Evolutionary conservation across 2,113 vertebrate species (phyloP), one percentile per base, ranked within the genome.

Genomic region (Drymodes brunneopygia): DNA sequence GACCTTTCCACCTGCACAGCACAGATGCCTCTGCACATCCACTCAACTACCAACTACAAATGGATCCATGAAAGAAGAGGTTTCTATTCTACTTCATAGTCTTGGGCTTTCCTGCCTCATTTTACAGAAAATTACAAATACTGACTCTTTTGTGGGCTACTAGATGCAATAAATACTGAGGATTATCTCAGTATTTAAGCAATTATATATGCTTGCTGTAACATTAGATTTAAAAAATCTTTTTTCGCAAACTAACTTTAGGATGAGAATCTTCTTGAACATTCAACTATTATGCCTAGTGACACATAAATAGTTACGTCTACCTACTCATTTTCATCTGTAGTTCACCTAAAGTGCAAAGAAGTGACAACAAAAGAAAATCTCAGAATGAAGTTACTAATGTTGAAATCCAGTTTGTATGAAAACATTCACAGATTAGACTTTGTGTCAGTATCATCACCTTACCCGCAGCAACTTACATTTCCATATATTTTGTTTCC

Each of bases 311-410:
- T 53, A 92, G 18, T 53, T 87, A 82, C 6, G 90, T 47, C 44
- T 48, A 90, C 54, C 78, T 45, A 82, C 20, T 42, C 35, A 33
- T n/a, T 85, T 90, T 81, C n/a, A 57, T 16, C 33, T 75, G 45
- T 33, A 82, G 50, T 58, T 85, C 64, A 62, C 13, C 21, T 1
- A 1, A 81, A 85, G 7, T 28, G 29, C n/a, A 16, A 71, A 72
- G 24, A 11, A 82, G 20, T 75, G 78, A 84, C 57, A 86, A 85
- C 14, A 93, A 81, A 86, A 70, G 24, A 71, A 75, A 78, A 58
- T n/a, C n/a, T 67, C 42, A 56, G 33, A 61, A 23, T 83, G 3
- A 66, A 94, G 20, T 81, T 71, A 94, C 20, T 71, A 78, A 48
- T 54, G 70, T 1, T 70, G 28, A 87, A 69, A 90, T 27, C 21